phyloP scores from a whole-genome alignment of 2,888 invertebrate genomes.

The Epinotia nisella region DNA sequence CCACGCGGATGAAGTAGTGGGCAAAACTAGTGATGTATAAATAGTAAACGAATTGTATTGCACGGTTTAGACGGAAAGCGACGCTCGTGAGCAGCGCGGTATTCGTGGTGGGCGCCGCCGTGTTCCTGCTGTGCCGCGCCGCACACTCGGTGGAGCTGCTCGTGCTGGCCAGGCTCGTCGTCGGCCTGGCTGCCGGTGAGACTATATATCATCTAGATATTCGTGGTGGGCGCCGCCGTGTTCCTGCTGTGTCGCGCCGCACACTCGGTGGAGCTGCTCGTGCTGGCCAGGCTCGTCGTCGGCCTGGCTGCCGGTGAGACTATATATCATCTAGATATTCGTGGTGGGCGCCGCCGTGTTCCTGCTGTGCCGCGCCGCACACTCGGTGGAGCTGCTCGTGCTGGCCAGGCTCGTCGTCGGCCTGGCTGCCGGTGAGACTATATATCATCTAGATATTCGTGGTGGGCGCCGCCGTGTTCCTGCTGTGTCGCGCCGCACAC shows the following conservation, averaged over 20 bases:
- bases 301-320: constrained; percentile 89
- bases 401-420: constrained; percentile 92
- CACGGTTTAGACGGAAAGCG: constrained; percentile 86
- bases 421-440: constrained; percentile 86
- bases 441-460: too few species aligned
- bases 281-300: constrained; percentile 90
- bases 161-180: constrained; percentile 89
- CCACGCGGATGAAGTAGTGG: too few species aligned
- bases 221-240: too few species aligned
- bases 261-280: constrained; percentile 91
- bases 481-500: constrained; percentile 68
- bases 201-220: too few species aligned
- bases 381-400: constrained; percentile 92
- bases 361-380: constrained; percentile 63
- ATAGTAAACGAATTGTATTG: too few species aligned
- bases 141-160: constrained; percentile 91
- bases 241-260: constrained; percentile 60
- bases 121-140: constrained; percentile 87
- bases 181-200: too few species aligned
- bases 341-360: too few species aligned
- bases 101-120: constrained; percentile 87
- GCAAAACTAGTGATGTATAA: too few species aligned
- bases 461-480: too few species aligned
- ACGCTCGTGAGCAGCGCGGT: constrained; percentile 88
- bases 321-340: too few species aligned